A percentile compares a stretch with the other conserved stretches of the same genome.
phyloP scores from a whole-genome alignment of 2,113 vertebrate genomes.

The Alectura lathami region DNA sequence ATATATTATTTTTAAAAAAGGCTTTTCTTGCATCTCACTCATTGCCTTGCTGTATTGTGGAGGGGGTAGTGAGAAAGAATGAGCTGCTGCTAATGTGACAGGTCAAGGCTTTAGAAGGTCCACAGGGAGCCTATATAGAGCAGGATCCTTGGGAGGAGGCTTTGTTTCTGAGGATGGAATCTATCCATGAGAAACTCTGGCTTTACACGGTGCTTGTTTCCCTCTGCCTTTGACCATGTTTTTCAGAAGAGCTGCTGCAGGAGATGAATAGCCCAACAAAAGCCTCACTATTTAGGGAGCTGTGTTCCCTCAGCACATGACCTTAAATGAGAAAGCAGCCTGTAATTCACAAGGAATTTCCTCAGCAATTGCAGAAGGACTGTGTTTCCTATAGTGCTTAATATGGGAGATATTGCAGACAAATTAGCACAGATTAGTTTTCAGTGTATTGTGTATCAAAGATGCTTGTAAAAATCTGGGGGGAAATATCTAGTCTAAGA shows the following conservation, averaged over 20 bases:
- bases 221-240: constrained; percentile 66
- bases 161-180: constrained; percentile 66
- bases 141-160: constrained; percentile 50
- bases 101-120: constrained; percentile 64
- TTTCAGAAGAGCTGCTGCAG: constrained; percentile 68
- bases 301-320: constrained; percentile 68
- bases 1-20: background rate
- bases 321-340: constrained; percentile 72
- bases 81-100: constrained; percentile 65
- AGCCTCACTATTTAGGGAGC: constrained; percentile 65
- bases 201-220: constrained; percentile 63
- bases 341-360: constrained; percentile 71
- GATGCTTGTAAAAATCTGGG: background rate
- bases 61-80: constrained; percentile 43
- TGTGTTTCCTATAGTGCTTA: constrained; percentile 58
- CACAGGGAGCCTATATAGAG: constrained; percentile 56
- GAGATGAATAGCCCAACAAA: constrained; percentile 71
- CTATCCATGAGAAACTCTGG: constrained; percentile 68
- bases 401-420: constrained; percentile 32
- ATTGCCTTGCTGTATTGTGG: constrained; percentile 29
- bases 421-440: constrained; percentile 20
- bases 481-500: background rate
- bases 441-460: background rate
- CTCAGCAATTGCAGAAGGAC: constrained; percentile 22
- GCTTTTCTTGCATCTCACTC: background rate